phyloP scores from a whole-genome alignment of 2,113 vertebrate species.

The Pavo muticus region DNA sequence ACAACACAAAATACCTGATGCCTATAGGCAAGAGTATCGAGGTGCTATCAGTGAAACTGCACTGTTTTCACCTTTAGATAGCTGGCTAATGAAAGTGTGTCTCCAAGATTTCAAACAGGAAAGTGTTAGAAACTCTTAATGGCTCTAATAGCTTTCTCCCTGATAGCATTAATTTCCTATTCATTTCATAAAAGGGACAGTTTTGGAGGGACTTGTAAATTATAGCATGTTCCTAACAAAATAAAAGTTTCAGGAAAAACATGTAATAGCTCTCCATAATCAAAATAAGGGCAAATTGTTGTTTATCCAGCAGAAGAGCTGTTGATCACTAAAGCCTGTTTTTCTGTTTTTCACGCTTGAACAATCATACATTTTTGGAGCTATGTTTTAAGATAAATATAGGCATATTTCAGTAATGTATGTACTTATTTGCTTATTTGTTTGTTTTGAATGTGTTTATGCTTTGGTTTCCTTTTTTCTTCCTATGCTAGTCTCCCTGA shows the following conservation, averaged over 20 bases:
- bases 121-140: slow-evolving; percentile 70
- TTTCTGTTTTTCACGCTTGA: slow-evolving; percentile 51
- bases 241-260: slow-evolving; percentile 77
- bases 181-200: slow-evolving; percentile 75
- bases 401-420: neutral
- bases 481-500: neutral
- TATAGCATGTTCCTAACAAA: slow-evolving; percentile 65
- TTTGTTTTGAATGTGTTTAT: neutral
- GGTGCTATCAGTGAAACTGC: slow-evolving; percentile 20
- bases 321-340: slow-evolving; percentile 35
- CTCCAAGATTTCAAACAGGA: slow-evolving; percentile 43
- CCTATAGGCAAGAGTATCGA: neutral
- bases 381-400: neutral
- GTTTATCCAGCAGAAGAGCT: slow-evolving; percentile 70
- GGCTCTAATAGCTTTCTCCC: slow-evolving; percentile 65
- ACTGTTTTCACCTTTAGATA: slow-evolving; percentile 62
- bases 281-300: slow-evolving; percentile 76
- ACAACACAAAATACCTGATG: neutral
- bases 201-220: slow-evolving; percentile 78
- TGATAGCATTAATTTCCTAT: slow-evolving; percentile 78
- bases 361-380: accelerated
- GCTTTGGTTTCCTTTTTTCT: neutral
- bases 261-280: slow-evolving; percentile 77
- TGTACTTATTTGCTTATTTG: neutral
- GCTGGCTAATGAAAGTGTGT: slow-evolving; percentile 68